Evolutionary conservation across 2,797 vertebrate species (phyloP).

Genomic region (Sebastolobus alascanus): DNA sequence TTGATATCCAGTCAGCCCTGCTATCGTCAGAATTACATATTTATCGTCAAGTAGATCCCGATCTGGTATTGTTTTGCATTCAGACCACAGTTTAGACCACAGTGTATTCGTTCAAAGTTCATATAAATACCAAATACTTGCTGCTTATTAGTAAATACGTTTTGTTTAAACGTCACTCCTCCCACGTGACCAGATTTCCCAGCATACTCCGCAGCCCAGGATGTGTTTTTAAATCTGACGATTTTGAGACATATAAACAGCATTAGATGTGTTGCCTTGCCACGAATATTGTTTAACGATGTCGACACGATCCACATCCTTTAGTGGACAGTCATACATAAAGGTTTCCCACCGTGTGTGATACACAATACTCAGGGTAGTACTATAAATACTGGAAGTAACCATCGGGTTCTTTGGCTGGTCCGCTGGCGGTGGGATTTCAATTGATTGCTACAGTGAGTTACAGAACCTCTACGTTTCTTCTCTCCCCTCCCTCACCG

Average conservation of each 20-base stretch:
- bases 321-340: fast-evolving
- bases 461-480: constrained; percentile 80
- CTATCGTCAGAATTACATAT: fast-evolving
- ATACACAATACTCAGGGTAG: fast-evolving
- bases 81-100: fast-evolving
- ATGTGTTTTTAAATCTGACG: fast-evolving
- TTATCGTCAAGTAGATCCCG: fast-evolving
- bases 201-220: constrained; percentile 19
- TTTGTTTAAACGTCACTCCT: background rate
- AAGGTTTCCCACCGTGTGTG: fast-evolving
- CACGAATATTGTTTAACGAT: fast-evolving
- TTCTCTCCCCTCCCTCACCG: constrained; percentile 80
- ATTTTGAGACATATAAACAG: too few relatives aligned
- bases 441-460: constrained; percentile 82
- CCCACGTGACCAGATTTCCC: constrained; percentile 26
- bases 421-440: constrained; percentile 78
- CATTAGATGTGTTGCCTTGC: fast-evolving
- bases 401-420: fast-evolving
- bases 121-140: background rate
- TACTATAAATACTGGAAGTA: fast-evolving
- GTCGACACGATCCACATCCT: fast-evolving
- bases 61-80: background rate
- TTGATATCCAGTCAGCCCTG: background rate
- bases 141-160: background rate
- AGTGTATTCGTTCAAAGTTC: fast-evolving